Percentiles rank a stretch among this genome's conserved stretches.
Evolutionary conservation across 2,113 vertebrate genomes (phyloP).

Genomic region (Casuarius casuarius): DNA sequence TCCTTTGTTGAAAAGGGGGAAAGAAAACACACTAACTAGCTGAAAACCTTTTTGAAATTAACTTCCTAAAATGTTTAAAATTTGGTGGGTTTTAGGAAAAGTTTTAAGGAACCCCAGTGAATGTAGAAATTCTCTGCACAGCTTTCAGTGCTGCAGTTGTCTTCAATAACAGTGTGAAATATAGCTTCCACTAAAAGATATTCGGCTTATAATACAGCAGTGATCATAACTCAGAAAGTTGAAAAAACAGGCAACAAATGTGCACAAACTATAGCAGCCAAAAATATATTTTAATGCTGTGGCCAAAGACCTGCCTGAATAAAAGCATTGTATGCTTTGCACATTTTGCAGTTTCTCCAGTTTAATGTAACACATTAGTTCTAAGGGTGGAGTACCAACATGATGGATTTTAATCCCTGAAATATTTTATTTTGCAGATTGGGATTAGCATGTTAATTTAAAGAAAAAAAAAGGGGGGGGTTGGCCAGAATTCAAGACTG

Average conservation of each 20-base stretch:
- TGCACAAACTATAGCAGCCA: neutral
- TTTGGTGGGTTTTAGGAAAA: neutral
- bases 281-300: neutral
- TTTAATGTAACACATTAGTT: neutral
- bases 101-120: neutral
- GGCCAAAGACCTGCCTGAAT: neutral
- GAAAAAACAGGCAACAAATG: neutral
- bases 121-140: neutral
- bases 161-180: neutral
- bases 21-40: neutral
- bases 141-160: neutral
- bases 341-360: neutral
- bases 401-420: neutral
- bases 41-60: neutral
- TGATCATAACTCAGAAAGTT: neutral
- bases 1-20: neutral
- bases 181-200: neutral
- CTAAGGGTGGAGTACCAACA: neutral
- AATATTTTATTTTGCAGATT: neutral
- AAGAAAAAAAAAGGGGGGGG: neutral
- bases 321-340: neutral
- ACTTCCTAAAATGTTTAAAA: neutral
- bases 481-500: neutral
- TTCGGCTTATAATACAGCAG: neutral
- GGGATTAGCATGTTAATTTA: neutral